Percentiles rank a stretch among this genome's conserved stretches.
These are phyloP conservation scores for Lasioglossum villosulum DNA, from an alignment of 2,888 invertebrate genomes.

Conservation along the genomic window DNA sequence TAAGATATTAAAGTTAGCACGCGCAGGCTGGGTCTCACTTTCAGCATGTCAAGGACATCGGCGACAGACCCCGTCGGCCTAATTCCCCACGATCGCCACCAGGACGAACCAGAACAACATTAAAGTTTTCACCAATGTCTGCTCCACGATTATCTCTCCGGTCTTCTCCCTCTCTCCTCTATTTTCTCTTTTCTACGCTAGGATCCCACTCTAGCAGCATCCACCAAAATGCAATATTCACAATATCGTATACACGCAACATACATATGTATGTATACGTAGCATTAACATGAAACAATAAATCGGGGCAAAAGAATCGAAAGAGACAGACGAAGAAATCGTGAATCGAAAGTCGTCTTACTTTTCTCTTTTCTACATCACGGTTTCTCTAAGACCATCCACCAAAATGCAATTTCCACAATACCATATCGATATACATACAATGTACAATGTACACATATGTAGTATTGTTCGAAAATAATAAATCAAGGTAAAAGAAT, in stretches of 20 bases:
- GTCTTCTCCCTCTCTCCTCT: background rate
- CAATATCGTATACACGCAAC: too few relatives aligned
- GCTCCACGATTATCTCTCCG: too few relatives aligned
- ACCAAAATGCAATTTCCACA: background rate
- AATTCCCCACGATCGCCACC: conserved; percentile 57
- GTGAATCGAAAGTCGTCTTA: too few relatives aligned
- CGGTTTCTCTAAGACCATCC: background rate
- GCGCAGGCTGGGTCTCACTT: conserved; percentile 75
- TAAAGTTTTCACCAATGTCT: conserved; percentile 27
- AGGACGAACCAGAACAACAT: conserved; percentile 39
- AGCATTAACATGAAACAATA: too few relatives aligned
- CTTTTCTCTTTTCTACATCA: too few relatives aligned
- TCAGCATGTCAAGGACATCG: conserved; percentile 81
- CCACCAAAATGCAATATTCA: too few relatives aligned
- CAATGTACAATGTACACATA: too few relatives aligned
- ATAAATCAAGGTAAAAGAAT: background rate
- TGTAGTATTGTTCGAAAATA: background rate
- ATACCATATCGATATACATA: too few relatives aligned
- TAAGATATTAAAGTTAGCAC: conserved; percentile 72
- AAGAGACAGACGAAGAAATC: too few relatives aligned
- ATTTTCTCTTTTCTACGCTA: background rate
- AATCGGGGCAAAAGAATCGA: too few relatives aligned
- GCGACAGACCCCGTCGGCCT: conserved; percentile 74
- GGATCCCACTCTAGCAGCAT: background rate
- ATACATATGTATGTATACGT: background rate